Evolutionary conservation across 2,113 vertebrate species (phyloP), one percentile per base, ranked within the genome.

Genomic region (Coregonus clupeaformis): DNA sequence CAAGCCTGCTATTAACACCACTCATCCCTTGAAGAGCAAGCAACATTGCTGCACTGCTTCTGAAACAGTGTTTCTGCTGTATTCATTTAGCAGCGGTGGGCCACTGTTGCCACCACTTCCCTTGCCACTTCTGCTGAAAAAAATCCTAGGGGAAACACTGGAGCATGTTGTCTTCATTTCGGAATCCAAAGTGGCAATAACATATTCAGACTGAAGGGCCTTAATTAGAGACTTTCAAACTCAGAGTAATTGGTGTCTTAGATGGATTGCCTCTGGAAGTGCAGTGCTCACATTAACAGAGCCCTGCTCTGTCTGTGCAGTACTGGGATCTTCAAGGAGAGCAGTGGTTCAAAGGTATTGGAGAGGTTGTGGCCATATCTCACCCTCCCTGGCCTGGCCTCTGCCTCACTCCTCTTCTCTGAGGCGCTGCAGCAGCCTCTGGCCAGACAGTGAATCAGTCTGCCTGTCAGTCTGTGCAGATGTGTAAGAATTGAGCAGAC

Each of bases 131-230:
- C 36, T 11, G 36, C 36, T 42, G 9, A 42, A 42, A 42, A 42
- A 12, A 42, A 12, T 42, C 36, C 36, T 11, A 42, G 9, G 36
- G 9, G 36, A 42, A 42, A 42, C 9, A 2, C 36, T 42, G 36
- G 36, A 42, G 36, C 36, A 42, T 42, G 36, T 83, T 87, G 90
- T 90, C 91, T 92, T 91, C 86, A 88, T 92, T 85, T 90, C 85
- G 82, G 84, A 89, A 91, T 90, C 89, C 89, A 85, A 92, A 81
- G 80, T 82, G 82, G 87, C 86, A 91, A 90, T 90, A 91, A 92
- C 90, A 89, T 89, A 91, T 91, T 91, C 89, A 90, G 87, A 91
- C 91, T 90, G 88, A 93, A 91, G 90, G 89, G 90, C 89, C 88
- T 91, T 91, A 91, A 89, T 91, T 91, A 92, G 88, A 89, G 85